Conservation (phyloP, 2,797 vertebrate species). For the Garrulus glandarius region DNA sequence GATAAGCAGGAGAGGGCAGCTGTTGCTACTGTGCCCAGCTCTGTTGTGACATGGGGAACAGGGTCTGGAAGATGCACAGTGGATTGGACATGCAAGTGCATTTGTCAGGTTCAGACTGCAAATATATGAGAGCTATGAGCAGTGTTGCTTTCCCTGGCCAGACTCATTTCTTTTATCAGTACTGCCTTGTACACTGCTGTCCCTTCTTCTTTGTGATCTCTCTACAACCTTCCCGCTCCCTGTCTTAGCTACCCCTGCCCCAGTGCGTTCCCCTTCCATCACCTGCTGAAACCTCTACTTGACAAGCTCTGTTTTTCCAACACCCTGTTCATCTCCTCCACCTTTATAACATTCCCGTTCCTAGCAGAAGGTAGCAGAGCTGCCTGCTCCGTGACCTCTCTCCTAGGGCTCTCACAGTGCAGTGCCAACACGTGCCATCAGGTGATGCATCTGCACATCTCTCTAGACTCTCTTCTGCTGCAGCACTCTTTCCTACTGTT, state of each 20-base stretch:
- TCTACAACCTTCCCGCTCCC: background rate
- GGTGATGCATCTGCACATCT: background rate
- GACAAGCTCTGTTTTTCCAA: background rate
- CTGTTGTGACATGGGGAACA: background rate
- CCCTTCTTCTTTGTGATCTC: background rate
- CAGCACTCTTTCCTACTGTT: background rate
- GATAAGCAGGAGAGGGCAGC: background rate
- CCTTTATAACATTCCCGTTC: background rate
- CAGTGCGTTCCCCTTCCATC: background rate
- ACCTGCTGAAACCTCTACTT: background rate
- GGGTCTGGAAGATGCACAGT: background rate
- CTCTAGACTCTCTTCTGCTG: background rate
- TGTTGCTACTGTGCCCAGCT: background rate
- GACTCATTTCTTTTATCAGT: background rate
- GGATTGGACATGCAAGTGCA: background rate
- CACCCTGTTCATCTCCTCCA: background rate
- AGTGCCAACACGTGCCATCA: background rate
- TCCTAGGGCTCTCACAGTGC: background rate
- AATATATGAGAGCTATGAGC: background rate
- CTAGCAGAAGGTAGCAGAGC: background rate
- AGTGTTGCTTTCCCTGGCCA: background rate
- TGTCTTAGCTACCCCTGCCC: background rate
- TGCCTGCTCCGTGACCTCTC: background rate
- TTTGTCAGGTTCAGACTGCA: background rate
- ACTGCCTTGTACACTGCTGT: background rate